Evolutionary conservation across 2,888 invertebrate genomes (phyloP), one percentile per base, ranked within the genome.

Genomic region (Lathronympha strigana): DNA sequence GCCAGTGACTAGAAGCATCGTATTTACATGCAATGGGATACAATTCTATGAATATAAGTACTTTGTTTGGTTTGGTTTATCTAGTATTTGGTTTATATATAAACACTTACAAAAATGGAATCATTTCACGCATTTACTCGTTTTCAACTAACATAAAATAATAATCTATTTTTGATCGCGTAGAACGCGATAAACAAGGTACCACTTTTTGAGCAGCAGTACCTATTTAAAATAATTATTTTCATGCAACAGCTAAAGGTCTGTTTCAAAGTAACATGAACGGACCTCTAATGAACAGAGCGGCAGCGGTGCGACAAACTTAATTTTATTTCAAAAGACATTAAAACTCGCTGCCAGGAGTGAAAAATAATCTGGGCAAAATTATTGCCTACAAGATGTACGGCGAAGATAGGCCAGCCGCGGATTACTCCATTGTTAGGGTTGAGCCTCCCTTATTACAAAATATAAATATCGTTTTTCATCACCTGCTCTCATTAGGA

Each of bases 341-440:
- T 89, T 89, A 87, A 89, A 88, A 88, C 82, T 88, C 84, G 88
- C 87, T 87, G 84, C 84, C 85, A 83, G 75, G 84, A 88, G 83
- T 88, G 88, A 88, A 88, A 88, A 89, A 88, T 89, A 89, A 88
- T 88, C 87, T 86, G 82, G 74, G 82, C 81, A 80, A 76, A 89
- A 88, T 88, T 88, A 90, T 88, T 84, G 87, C 87, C 83, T 82
- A 83, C 84, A 82, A 88, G 87, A 89, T 87, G 87, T 86, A 82
- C 81, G 79, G 75, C 75, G 79, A 79, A 84, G 89, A 88, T 89
- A 88, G 78, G 74, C 73, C 68, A 75, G 75, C 74, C 74, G 77
- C 72, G 81, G 81, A 83, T 83, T 82, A 82, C 77, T 64, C 58
- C 54, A 49, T 61, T 66, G 66, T 66, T 66, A 66, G 66, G 66